These are phyloP conservation scores for Hedya salicella DNA, from an alignment of 2,888 invertebrate genomes.

Conservation along the genomic window DNA sequence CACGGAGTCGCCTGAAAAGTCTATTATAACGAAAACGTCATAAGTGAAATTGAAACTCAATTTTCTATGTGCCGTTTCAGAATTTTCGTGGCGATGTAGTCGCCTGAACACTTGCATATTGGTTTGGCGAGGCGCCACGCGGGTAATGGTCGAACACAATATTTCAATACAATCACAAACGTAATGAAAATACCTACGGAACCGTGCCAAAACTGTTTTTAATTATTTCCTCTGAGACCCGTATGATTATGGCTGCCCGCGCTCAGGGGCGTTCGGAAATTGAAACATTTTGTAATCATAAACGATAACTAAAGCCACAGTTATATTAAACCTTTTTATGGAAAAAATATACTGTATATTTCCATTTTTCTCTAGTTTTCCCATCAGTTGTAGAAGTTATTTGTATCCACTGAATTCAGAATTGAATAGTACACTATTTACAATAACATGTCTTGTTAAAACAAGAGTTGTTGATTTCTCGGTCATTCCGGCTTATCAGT, in stretches of 20 bases:
- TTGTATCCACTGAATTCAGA: no score
- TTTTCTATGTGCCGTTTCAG: neutral
- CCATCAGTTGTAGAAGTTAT: no score
- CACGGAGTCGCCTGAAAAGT: constrained; percentile 9
- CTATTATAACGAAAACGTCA: neutral
- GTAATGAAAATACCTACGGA: constrained; percentile 38
- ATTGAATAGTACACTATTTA: no score
- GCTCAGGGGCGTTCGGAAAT: neutral
- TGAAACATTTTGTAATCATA: neutral
- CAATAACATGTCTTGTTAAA: no score
- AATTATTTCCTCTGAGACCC: constrained; percentile 39
- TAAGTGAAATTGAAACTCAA: neutral
- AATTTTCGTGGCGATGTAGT: neutral
- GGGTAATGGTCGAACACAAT: constrained; percentile 39
- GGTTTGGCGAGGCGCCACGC: constrained; percentile 40
- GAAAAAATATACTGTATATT: no score
- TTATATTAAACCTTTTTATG: neutral
- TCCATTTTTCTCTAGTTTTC: no score
- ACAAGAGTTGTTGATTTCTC: no score
- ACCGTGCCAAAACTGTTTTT: constrained; percentile 42
- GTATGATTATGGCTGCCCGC: constrained; percentile 14
- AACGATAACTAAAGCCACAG: neutral
- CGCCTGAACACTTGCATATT: constrained; percentile 42
- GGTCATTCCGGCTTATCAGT: no score
- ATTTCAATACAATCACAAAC: constrained; percentile 43